These are phyloP conservation scores for Drosophila leonis DNA, from an alignment of 2,888 invertebrate species.

Conservation along the genomic window DNA sequence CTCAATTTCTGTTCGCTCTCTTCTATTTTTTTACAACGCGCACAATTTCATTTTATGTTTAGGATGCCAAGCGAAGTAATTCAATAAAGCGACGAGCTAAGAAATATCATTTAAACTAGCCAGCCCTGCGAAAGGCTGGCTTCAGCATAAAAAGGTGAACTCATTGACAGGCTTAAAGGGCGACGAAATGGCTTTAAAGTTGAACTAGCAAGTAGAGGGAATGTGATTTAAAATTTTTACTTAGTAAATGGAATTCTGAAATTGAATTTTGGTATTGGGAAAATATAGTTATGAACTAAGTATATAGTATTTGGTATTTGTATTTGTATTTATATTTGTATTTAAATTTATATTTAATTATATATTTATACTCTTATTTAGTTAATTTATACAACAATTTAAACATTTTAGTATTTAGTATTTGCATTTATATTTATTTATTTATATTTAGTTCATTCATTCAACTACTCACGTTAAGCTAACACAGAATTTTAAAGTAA, in stretches of 20 bases:
- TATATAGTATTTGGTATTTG: too few relatives aligned
- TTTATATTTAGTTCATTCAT: too few relatives aligned
- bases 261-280: not conserved
- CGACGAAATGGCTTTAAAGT: not conserved
- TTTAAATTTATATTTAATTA: too few relatives aligned
- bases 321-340: too few relatives aligned
- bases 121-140: not conserved
- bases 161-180: constrained; percentile 9
- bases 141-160: constrained; percentile 2
- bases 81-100: constrained; percentile 36
- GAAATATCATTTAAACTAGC: constrained; percentile 40
- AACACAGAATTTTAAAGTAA: too few relatives aligned
- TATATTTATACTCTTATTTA: too few relatives aligned
- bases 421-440: too few relatives aligned
- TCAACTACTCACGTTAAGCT: too few relatives aligned
- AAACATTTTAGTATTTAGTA: too few relatives aligned
- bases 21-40: constrained; percentile 28
- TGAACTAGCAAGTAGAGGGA: not conserved
- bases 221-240: not conserved
- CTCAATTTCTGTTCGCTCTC: constrained; percentile 3
- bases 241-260: not conserved
- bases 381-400: too few relatives aligned
- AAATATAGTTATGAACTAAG: not conserved
- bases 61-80: constrained; percentile 36
- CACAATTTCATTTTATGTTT: constrained; percentile 53